These are phyloP conservation scores for Phania funesta DNA, from an alignment of 2,888 invertebrate genomes.

Conservation along the genomic window DNA sequence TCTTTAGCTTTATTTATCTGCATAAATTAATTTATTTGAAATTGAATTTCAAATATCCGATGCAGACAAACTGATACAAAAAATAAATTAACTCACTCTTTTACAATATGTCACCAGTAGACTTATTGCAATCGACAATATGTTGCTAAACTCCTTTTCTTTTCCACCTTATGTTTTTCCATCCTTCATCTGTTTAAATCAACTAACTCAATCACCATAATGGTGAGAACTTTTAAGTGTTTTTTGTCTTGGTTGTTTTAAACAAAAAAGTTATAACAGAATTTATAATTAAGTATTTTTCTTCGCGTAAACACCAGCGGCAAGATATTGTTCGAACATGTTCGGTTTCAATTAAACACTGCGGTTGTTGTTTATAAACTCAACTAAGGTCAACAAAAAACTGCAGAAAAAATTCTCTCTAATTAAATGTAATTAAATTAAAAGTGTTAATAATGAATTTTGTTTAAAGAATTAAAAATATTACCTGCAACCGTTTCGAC, in stretches of 20 bases:
- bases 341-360: conserved; percentile 5
- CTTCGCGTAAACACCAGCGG: conserved; percentile 23
- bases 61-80: no score
- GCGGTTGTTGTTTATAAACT: no score
- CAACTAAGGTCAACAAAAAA: neutral
- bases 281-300: conserved; percentile 62
- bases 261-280: conserved; percentile 60
- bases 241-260: neutral
- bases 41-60: no score
- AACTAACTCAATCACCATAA: conserved; percentile 2
- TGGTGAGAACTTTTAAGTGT: conserved; percentile 52
- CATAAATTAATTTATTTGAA: no score
- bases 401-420: conserved; percentile 3
- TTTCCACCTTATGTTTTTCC: conserved; percentile 4
- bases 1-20: no score
- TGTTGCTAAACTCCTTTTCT: conserved; percentile 57
- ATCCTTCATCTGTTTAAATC: conserved; percentile 6
- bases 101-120: neutral
- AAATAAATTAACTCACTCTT: neutral
- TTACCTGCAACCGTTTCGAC: neutral
- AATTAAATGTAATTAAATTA: conserved; percentile 60
- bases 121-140: conserved; percentile 3
- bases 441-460: conserved; percentile 62
- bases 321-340: conserved; percentile 2
- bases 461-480: conserved; percentile 33